Evolutionary conservation across 2,888 invertebrate genomes (phyloP).

Genomic region (Cephus pulcher): DNA sequence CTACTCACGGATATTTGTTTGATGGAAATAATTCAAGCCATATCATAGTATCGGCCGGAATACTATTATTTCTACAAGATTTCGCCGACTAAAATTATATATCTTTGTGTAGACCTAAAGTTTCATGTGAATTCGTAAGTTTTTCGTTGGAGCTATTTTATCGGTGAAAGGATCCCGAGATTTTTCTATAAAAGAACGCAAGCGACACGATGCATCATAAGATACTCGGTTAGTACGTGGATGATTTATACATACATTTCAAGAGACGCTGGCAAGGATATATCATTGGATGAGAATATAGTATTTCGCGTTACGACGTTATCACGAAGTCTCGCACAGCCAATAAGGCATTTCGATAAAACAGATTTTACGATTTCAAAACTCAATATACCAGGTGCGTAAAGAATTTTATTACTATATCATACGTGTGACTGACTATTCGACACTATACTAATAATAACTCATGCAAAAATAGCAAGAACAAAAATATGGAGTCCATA

Average conservation of each 20-base stretch:
- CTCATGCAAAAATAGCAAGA: neutral
- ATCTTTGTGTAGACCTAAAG: neutral
- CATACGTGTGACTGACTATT: neutral
- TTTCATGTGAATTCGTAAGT: neutral
- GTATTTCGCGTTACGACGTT: slow-evolving; percentile 5
- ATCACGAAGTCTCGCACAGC: slow-evolving; percentile 17
- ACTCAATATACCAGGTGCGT: slow-evolving; percentile 17
- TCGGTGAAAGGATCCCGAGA: neutral
- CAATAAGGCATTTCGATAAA: slow-evolving; percentile 36
- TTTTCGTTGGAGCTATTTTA: neutral
- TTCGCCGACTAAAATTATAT: no score
- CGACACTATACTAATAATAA: neutral
- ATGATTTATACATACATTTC: neutral
- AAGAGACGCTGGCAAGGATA: neutral
- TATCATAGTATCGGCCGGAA: no score
- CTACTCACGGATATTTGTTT: no score
- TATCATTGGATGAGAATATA: neutral
- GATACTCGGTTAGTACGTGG: neutral
- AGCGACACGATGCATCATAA: neutral
- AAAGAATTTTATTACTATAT: neutral
- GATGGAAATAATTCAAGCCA: no score
- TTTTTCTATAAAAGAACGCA: neutral
- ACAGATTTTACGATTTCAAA: slow-evolving; percentile 36
- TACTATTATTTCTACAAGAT: no score
- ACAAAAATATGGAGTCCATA: neutral